phyloP scores from a whole-genome alignment of 2,797 vertebrate species.

The Picus viridis region DNA sequence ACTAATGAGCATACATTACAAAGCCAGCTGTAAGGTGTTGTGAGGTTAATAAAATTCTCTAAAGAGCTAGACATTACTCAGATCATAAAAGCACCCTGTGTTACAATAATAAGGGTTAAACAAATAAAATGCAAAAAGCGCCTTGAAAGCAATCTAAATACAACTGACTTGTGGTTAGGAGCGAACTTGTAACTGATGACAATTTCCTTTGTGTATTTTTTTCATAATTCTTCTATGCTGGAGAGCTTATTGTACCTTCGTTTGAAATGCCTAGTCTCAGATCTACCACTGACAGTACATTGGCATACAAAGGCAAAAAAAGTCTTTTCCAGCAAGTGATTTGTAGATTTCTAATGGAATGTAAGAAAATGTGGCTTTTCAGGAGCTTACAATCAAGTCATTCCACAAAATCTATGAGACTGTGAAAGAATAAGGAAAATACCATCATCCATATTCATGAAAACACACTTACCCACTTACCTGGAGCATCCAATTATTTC shows the following conservation, averaged over 20 bases:
- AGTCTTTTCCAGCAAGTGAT: neutral
- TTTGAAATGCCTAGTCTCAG: neutral
- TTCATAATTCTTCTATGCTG: neutral
- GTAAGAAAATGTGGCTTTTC: slow-evolving; percentile 19
- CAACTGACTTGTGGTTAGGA: neutral
- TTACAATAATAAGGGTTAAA: neutral
- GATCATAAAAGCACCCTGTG: neutral
- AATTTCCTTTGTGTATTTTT: neutral
- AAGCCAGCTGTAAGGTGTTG: slow-evolving; percentile 10
- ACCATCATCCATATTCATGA: slow-evolving; percentile 56
- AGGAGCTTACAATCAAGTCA: slow-evolving; percentile 20
- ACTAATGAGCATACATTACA: neutral
- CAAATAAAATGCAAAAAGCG: neutral
- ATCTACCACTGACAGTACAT: neutral
- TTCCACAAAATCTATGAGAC: slow-evolving; percentile 16
- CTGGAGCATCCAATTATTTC: slow-evolving; percentile 60
- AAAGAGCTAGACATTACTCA: neutral
- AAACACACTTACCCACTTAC: slow-evolving; percentile 45
- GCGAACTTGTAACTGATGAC: neutral
- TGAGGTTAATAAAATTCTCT: neutral
- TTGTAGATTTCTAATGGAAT: slow-evolving; percentile 2
- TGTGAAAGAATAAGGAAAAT: slow-evolving; percentile 35
- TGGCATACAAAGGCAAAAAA: neutral
- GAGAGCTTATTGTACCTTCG: neutral
- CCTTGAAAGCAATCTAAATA: neutral